Base-by-base conservation (phyloP, 2,797 vertebrate genomes). In the Gadopsis marmoratus region DNA sequence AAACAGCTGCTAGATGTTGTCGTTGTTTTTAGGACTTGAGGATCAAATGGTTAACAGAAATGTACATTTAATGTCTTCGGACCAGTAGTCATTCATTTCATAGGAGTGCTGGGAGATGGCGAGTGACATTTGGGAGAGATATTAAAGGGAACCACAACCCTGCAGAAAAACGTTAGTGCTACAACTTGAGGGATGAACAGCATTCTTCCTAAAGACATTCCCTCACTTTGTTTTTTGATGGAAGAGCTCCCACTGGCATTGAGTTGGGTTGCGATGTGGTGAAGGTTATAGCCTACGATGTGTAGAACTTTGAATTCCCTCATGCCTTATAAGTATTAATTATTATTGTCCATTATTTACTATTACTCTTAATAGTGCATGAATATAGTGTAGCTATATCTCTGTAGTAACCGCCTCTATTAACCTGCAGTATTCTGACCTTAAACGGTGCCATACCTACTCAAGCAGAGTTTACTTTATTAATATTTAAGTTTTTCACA, bases 321-420 rank as follows among this genome's bases (percentile, higher is more conserved):
- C 21, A 39, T 23, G 6, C 62, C 11, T 29, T 5, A 4, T 56
- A 45, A 33, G 45, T 51, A 16, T 61, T 53, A 68, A 60, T 26
- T 26, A 26, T 26, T 26, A 26, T 1, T 26, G 26, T 26, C 26
- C 26, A 26, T 26, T 26, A 47, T 62, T 54, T 61, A 61, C 48
- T 68, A 17, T 60, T 53, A 45, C 48, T 76, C 23, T 62, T 62
- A 55, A 66, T 69, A 62, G 50, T 54, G 26, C 10, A 33, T 61
- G 47, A 54, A 17, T 45, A 26, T 33, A 26, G 9, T 53, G 37
- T 51, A 29, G 35, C 31, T 7, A 41, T 37, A 33, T 53, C 23
- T 51, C 47, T 61, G 0, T 39, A 13, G 45, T 45, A 37, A 21
- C 10, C 33, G 5, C 33, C 29, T 60, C 31, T 37, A 59, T 59